Evolutionary conservation across 1,140 invertebrate species (phyloP).

Genomic region (Drosophila kikkawai): DNA sequence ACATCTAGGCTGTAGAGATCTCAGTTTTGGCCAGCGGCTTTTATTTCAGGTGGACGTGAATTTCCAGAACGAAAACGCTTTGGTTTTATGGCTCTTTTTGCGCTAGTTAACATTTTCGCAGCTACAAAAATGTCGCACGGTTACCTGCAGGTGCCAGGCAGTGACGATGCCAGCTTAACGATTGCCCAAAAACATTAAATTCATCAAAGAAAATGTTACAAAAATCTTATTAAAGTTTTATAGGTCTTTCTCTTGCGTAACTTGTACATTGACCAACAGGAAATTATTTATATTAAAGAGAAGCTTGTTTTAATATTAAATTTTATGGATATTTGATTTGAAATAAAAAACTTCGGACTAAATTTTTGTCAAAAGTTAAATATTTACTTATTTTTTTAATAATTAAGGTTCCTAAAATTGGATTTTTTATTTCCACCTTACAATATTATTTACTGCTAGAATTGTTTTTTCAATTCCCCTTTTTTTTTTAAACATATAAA

Average conservation of each 20-base stretch:
- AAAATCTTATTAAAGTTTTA: neutral
- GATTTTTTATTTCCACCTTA: neutral
- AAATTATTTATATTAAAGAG: neutral
- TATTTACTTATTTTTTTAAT: neutral
- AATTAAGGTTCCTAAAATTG: neutral
- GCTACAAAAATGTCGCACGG: conserved; percentile 49
- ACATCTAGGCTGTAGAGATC: conserved; percentile 37
- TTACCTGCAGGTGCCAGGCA: conserved; percentile 55
- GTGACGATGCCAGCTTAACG: conserved; percentile 32
- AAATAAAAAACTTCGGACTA: too few relatives aligned
- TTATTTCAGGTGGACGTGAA: conserved; percentile 36
- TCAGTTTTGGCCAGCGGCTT: conserved; percentile 15
- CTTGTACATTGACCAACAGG: neutral
- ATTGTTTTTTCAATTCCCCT: too few relatives aligned
- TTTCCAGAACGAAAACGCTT: conserved; percentile 57
- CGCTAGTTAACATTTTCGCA: conserved; percentile 67
- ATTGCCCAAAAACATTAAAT: conserved; percentile 7
- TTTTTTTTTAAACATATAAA: neutral
- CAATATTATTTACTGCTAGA: too few relatives aligned
- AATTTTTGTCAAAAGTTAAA: too few relatives aligned
- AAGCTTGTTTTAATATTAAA: neutral
- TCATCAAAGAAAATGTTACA: conserved; percentile 3
- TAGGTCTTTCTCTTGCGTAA: neutral
- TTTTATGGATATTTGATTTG: neutral
- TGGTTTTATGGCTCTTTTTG: conserved; percentile 39